Evolutionary conservation across 2,888 invertebrate species (phyloP).

Genomic region (Chloroclystis v-ata): DNA sequence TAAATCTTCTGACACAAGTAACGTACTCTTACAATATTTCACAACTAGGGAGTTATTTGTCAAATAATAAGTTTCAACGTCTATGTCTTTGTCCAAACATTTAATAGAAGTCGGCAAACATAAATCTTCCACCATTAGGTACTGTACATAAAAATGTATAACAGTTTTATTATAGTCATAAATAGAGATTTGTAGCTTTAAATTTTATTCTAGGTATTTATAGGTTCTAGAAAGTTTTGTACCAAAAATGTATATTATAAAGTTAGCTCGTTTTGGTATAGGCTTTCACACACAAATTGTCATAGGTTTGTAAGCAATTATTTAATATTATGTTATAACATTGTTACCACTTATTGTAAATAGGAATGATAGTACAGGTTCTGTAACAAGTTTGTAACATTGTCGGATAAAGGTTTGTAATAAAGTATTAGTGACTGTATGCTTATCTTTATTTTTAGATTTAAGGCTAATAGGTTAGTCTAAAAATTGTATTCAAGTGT

Average conservation of each 20-base stretch:
- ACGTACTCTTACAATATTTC: no score
- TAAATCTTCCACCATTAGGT: constrained; percentile 26
- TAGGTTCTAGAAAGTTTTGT: constrained; percentile 64
- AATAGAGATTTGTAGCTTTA: constrained; percentile 71
- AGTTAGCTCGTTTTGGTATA: constrained; percentile 69
- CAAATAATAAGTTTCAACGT: neutral
- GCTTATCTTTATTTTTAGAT: constrained; percentile 37
- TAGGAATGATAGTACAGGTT: constrained; percentile 47
- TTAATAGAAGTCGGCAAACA: constrained; percentile 10
- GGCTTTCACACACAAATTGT: constrained; percentile 69
- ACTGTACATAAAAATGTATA: constrained; percentile 35
- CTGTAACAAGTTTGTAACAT: constrained; percentile 29
- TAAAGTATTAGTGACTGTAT: constrained; percentile 60
- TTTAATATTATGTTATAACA: constrained; percentile 58
- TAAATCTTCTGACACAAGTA: no score
- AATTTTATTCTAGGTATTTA: constrained; percentile 46
- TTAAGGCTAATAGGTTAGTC: constrained; percentile 3
- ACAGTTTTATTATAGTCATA: constrained; percentile 68
- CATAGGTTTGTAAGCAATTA: constrained; percentile 55
- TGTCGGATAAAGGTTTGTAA: constrained; percentile 51
- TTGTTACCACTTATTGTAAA: constrained; percentile 68
- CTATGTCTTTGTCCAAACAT: constrained; percentile 37
- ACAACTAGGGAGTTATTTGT: no score
- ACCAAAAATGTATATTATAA: constrained; percentile 74
- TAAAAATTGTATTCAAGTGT: no score